Percentiles rank a stretch among this genome's conserved stretches.
These are phyloP conservation scores for Dipodomys spectabilis DNA, from an alignment of 2,113 vertebrate species.

Conservation along the genomic window DNA sequence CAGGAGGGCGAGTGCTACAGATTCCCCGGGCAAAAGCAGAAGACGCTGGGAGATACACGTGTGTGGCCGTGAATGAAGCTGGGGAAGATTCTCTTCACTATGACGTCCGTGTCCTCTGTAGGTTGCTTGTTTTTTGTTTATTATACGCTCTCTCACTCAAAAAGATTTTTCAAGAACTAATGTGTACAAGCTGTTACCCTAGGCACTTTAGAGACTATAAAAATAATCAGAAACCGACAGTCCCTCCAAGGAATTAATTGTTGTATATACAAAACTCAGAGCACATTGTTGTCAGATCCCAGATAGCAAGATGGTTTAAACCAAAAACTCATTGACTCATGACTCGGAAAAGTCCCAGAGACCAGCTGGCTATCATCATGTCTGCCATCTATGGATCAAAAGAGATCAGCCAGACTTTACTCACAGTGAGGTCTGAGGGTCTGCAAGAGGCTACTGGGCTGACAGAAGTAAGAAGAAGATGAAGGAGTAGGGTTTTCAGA, in stretches of 20 bases:
- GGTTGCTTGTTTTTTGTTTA: constrained; percentile 80
- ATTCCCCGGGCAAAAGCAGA: constrained; percentile 90
- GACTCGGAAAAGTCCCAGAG: background rate
- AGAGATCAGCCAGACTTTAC: background rate
- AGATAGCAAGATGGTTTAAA: background rate
- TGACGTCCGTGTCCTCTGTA: constrained; percentile 92
- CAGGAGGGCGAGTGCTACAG: constrained; percentile 95
- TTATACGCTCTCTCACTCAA: background rate
- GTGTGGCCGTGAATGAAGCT: constrained; percentile 96
- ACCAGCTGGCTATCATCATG: background rate
- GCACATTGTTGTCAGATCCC: background rate
- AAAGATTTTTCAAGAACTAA: constrained; percentile 1
- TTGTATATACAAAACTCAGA: background rate
- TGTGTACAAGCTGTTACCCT: constrained; percentile 52
- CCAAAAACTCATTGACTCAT: background rate
- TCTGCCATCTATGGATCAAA: background rate
- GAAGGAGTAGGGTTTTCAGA: background rate
- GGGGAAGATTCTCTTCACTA: constrained; percentile 97
- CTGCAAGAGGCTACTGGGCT: background rate
- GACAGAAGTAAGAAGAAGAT: background rate
- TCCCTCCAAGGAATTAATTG: background rate
- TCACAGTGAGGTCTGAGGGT: background rate
- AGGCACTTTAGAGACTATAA: constrained; percentile 16
- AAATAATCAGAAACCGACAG: constrained; percentile 30
- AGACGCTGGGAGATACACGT: constrained; percentile 93